Percentiles rank a stretch among this genome's conserved stretches.
Conservation (phyloP, 2,113 vertebrate species). For the Prunella himalayana region DNA sequence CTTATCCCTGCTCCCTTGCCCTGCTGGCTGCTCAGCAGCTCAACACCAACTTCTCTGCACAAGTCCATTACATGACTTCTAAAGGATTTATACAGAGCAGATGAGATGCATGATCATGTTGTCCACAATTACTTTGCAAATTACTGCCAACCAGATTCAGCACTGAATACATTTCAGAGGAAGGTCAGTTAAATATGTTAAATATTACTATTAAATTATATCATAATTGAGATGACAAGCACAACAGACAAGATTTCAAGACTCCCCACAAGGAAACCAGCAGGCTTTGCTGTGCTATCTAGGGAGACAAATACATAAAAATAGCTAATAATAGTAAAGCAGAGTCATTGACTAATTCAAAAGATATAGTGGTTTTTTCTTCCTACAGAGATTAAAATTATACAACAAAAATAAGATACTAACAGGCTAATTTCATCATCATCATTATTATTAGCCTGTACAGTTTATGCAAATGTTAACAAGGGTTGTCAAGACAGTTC, state of each 20-base stretch:
- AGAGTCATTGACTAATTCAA: slow-evolving; percentile 14
- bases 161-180: background rate
- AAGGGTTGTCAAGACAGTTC: slow-evolving; percentile 28
- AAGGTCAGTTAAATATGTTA: background rate
- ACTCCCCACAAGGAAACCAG: background rate
- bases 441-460: slow-evolving; percentile 32
- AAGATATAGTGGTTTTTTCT: background rate
- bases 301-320: slow-evolving; percentile 12
- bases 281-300: background rate
- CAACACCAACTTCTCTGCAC: background rate
- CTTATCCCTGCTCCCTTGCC: too few species aligned
- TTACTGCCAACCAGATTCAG: background rate
- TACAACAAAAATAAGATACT: slow-evolving; percentile 16
- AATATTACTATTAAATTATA: background rate
- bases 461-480: slow-evolving; percentile 36
- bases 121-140: background rate
- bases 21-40: background rate
- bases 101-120: background rate
- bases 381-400: slow-evolving; percentile 42
- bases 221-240: background rate
- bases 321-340: slow-evolving; percentile 42
- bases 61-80: background rate
- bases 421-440: slow-evolving; percentile 16
- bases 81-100: background rate
- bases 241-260: background rate